Percentiles rank a stretch among this genome's conserved stretches.
phyloP scores from a whole-genome alignment of 2,797 vertebrate genomes.

The Chaenodraco wilsoni region DNA sequence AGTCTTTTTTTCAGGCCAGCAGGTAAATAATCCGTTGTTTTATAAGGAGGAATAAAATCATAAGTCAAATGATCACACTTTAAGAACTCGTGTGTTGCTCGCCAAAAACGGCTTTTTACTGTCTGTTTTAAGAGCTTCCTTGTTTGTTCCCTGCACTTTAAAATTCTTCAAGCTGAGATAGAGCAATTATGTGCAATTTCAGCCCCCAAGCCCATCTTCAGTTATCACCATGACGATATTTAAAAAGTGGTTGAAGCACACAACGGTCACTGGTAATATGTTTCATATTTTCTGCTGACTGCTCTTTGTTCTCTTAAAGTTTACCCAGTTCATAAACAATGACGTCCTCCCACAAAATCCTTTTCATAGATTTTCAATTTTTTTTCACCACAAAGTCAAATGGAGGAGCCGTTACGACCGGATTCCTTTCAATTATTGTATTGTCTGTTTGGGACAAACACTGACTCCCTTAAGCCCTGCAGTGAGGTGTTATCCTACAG shows the following conservation, averaged over 20 bases:
- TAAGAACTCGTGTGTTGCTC: conserved; percentile 30
- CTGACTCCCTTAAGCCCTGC: conserved; percentile 31
- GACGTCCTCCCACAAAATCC: conserved; percentile 34
- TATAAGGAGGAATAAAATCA: conserved; percentile 22
- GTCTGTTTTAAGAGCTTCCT: conserved; percentile 59
- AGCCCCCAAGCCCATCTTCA: conserved; percentile 81
- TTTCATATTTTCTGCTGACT: conserved; percentile 41
- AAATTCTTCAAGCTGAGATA: conserved; percentile 75
- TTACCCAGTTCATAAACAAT: conserved; percentile 52
- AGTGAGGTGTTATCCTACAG: conserved; percentile 34
- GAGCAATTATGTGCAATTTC: conserved; percentile 84
- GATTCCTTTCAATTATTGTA: conserved; percentile 39
- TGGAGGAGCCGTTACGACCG: conserved; percentile 33
- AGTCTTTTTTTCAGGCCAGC: not conserved
- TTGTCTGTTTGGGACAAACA: conserved; percentile 53
- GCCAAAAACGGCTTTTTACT: conserved; percentile 53
- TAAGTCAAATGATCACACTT: conserved; percentile 39
- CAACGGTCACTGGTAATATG: conserved; percentile 51
- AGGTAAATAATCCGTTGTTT: not conserved
- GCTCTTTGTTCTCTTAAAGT: conserved; percentile 56
- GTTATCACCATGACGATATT: conserved; percentile 84
- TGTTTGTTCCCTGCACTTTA: conserved; percentile 74
- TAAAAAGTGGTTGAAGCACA: conserved; percentile 78
- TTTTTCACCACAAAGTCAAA: conserved; percentile 37
- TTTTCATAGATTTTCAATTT: conserved; percentile 36